Conservation (phyloP, 2,888 invertebrate species). For the Bombylius discolor region DNA sequence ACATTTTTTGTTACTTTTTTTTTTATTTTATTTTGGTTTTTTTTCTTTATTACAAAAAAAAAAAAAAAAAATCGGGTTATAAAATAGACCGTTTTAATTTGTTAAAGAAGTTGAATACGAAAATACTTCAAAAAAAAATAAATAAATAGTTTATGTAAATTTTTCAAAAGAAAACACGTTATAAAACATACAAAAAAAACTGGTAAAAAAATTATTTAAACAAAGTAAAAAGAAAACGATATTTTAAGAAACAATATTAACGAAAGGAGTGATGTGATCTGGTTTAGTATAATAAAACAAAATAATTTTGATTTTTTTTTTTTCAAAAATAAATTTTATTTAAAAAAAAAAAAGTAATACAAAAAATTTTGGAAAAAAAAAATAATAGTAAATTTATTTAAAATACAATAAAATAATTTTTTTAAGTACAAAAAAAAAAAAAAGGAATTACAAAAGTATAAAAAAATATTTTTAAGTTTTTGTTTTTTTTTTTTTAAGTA, state of each 20-base stretch:
- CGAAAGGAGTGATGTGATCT: constrained; percentile 36
- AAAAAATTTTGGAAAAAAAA: constrained; percentile 28
- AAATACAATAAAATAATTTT: constrained; percentile 6
- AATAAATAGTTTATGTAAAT: too few relatives aligned
- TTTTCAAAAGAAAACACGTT: too few relatives aligned
- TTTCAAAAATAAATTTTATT: constrained; percentile 5
- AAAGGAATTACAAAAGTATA: constrained; percentile 9
- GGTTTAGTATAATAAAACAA: constrained; percentile 20
- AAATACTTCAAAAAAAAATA: too few relatives aligned
- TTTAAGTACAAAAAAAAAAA: constrained; percentile 22
- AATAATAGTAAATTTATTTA: background rate
- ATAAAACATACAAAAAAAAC: too few relatives aligned
- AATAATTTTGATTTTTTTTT: constrained; percentile 3
- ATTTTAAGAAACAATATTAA: constrained; percentile 21
- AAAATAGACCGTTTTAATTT: too few relatives aligned
- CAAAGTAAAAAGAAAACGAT: too few relatives aligned
- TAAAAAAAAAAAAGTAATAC: background rate
- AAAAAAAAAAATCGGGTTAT: too few relatives aligned
- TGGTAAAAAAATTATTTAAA: too few relatives aligned
- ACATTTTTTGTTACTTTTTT: too few relatives aligned
- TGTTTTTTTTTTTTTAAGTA: constrained; percentile 38
- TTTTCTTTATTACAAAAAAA: too few relatives aligned
- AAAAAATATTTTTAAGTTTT: constrained; percentile 31
- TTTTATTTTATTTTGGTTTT: too few relatives aligned
- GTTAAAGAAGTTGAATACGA: too few relatives aligned